These are phyloP conservation scores for Sebastes nivosus DNA, from an alignment of 2,797 vertebrate genomes.

Conservation along the genomic window DNA sequence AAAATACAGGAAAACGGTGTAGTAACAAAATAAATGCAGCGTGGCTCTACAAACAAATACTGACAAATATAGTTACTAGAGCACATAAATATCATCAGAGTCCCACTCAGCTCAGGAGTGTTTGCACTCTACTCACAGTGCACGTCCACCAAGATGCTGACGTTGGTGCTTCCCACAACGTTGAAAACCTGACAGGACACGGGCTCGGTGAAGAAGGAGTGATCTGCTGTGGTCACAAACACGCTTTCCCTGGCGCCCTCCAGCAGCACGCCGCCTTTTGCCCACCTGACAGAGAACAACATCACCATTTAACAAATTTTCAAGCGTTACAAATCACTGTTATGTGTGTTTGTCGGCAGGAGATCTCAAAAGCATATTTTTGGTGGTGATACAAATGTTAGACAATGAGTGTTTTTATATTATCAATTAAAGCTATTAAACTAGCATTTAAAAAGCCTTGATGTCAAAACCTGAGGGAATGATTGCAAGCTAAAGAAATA, in stretches of 20 bases:
- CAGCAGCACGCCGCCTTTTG: constrained; percentile 92
- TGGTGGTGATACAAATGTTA: constrained; percentile 19
- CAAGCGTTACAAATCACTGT: neutral
- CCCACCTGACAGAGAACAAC: constrained; percentile 84
- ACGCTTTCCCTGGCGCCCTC: constrained; percentile 90
- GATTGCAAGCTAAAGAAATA: constrained; percentile 18
- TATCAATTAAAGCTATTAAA: constrained; percentile 20
- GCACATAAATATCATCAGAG: neutral
- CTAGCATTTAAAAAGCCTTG: neutral
- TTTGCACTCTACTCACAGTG: constrained; percentile 87
- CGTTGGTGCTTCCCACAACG: constrained; percentile 93
- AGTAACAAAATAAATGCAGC: neutral
- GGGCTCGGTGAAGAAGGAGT: constrained; percentile 96
- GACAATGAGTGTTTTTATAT: constrained; percentile 28
- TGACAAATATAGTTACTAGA: neutral
- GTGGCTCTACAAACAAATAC: neutral
- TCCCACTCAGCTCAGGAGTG: constrained; percentile 6
- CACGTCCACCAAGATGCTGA: constrained; percentile 96
- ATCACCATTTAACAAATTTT: neutral
- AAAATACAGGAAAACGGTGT: neutral
- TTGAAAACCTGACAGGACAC: constrained; percentile 97
- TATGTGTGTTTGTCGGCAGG: neutral
- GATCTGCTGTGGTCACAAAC: constrained; percentile 92
- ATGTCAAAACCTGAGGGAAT: constrained; percentile 24
- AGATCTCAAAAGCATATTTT: neutral